Conservation (phyloP, 2,888 invertebrate genomes). For the Cordilura impudica region DNA sequence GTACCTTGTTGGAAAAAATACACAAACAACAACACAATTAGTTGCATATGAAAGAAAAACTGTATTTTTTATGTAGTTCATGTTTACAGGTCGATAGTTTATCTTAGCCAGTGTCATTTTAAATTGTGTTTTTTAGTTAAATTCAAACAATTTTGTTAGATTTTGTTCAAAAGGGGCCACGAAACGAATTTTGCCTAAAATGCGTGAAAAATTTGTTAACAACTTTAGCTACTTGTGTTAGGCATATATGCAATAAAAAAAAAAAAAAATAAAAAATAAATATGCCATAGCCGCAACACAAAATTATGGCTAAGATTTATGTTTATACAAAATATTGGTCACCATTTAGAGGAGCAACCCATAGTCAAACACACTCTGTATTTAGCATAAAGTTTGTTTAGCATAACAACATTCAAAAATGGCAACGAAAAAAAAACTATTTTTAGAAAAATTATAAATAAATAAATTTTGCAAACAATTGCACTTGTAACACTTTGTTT, state of each 20-base stretch:
- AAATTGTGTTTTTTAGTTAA: slow-evolving; percentile 39
- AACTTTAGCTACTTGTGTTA: slow-evolving; percentile 60
- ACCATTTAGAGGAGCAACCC: slow-evolving; percentile 46
- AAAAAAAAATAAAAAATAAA: not conserved
- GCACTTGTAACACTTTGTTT: slow-evolving; percentile 61
- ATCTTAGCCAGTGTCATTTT: slow-evolving; percentile 58
- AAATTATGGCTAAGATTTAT: slow-evolving; percentile 56
- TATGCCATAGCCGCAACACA: not conserved
- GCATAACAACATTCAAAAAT: slow-evolving; percentile 18
- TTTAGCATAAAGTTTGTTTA: slow-evolving; percentile 14
- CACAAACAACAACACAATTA: slow-evolving; percentile 3
- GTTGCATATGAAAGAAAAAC: slow-evolving; percentile 1
- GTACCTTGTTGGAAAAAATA: slow-evolving; percentile 47
- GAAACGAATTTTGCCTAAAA: slow-evolving; percentile 32
- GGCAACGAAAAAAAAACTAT: not conserved
- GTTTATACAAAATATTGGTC: slow-evolving; percentile 37
- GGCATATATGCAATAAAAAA: slow-evolving; percentile 25
- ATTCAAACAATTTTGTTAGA: not conserved
- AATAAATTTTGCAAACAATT: slow-evolving; percentile 54
- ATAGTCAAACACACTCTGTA: slow-evolving; percentile 27
- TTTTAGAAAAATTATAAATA: slow-evolving; percentile 13
- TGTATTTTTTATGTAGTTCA: slow-evolving; percentile 40
- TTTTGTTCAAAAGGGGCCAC: not conserved
- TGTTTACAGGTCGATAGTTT: slow-evolving; percentile 62
- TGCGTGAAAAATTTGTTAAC: slow-evolving; percentile 62